These are phyloP conservation scores for Orycteropus afer DNA, from an alignment of 2,113 vertebrate genomes.

Conservation along the genomic window DNA sequence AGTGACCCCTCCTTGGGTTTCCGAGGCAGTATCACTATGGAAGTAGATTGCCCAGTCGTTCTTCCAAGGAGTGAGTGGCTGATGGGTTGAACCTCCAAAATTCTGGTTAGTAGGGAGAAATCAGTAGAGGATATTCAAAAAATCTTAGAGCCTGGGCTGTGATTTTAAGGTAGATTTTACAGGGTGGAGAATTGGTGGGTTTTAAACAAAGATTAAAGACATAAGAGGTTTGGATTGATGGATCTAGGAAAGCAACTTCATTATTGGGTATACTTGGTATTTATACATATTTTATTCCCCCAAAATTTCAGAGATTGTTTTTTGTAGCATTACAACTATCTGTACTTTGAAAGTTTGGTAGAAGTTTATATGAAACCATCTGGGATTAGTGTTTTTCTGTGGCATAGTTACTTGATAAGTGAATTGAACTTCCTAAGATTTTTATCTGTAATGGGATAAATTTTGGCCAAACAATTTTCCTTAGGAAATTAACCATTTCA, in stretches of 20 bases:
- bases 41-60: no score
- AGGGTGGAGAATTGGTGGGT: slow-evolving; percentile 14
- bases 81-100: no score
- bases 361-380: neutral
- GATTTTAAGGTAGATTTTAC: neutral
- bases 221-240: neutral
- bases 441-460: neutral
- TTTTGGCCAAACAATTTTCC: slow-evolving; percentile 21
- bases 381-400: neutral
- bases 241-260: neutral
- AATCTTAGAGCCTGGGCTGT: neutral
- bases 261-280: slow-evolving; percentile 2
- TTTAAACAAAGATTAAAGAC: neutral
- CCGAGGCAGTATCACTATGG: no score
- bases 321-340: neutral
- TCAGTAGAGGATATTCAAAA: neutral
- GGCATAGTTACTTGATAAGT: slow-evolving; percentile 22
- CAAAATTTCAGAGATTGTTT: neutral
- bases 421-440: slow-evolving; percentile 15
- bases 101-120: no score
- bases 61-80: no score
- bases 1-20: no score
- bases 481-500: neutral
- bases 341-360: slow-evolving; percentile 15
- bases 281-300: neutral